These are phyloP conservation scores for Neosilurus mollespiculum DNA, from an alignment of 2,797 vertebrate species.

Conservation along the genomic window DNA sequence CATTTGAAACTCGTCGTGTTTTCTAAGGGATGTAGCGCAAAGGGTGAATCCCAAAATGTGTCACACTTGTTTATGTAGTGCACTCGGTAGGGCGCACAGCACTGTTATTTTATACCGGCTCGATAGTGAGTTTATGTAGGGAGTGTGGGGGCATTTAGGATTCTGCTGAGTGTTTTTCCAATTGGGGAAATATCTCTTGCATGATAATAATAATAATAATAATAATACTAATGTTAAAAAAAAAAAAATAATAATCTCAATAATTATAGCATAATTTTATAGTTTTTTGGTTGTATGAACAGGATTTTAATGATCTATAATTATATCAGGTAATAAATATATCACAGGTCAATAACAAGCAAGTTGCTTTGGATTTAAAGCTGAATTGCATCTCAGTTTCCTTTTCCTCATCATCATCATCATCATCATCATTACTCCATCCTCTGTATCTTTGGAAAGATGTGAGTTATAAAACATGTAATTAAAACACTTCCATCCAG, in stretches of 20 bases:
- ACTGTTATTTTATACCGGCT: fast-evolving
- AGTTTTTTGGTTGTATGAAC: too few relatives aligned
- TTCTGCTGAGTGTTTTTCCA: not conserved
- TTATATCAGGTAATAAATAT: not conserved
- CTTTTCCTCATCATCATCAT: not conserved
- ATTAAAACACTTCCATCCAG: too few relatives aligned
- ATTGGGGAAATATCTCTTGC: not conserved
- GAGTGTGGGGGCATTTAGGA: not conserved
- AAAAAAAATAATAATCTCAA: too few relatives aligned
- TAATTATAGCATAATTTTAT: too few relatives aligned
- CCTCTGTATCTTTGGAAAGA: too few relatives aligned
- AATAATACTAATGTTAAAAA: not conserved
- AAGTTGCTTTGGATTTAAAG: not conserved
- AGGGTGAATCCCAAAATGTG: not conserved
- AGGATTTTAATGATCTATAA: not conserved
- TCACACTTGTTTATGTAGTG: not conserved
- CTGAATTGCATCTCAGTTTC: not conserved
- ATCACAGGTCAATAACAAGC: not conserved
- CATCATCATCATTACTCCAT: too few relatives aligned
- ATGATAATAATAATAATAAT: not conserved
- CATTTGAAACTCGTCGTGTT: not conserved
- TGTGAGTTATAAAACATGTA: too few relatives aligned
- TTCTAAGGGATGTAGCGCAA: not conserved
- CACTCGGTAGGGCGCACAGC: not conserved
- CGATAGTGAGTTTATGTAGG: not conserved